Conservation (phyloP, 1,140 invertebrate genomes). For the silkworm (Bombyx mori) region ASM3026992v2 NC_085131.1:7610001-7610500, state of each 20-base stretch:
- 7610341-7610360: constrained; percentile 49
- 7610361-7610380: constrained; percentile 38
- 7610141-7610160: constrained; percentile 23
- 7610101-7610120: constrained; percentile 50
- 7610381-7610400: constrained; percentile 42
- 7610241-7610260: constrained; percentile 23
- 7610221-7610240: constrained; percentile 22
- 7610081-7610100: constrained; percentile 65
- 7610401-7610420: constrained; percentile 40
- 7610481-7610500: constrained; percentile 63
- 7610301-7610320: constrained; percentile 35
- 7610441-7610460: constrained; percentile 49
- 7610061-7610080: constrained; percentile 34
- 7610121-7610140: constrained; percentile 13
- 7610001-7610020: constrained; percentile 38
- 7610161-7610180: constrained; percentile 59
- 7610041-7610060: constrained; percentile 34
- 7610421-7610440: constrained; percentile 44
- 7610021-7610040: constrained; percentile 33
- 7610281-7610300: constrained; percentile 45
- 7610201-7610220: constrained; percentile 36
- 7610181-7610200: constrained; percentile 19
- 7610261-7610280: constrained; percentile 33
- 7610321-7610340: constrained; percentile 18
- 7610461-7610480: constrained; percentile 58